Base-by-base conservation (phyloP, 2,797 vertebrate species). In the Oryzias sinensis region DNA sequence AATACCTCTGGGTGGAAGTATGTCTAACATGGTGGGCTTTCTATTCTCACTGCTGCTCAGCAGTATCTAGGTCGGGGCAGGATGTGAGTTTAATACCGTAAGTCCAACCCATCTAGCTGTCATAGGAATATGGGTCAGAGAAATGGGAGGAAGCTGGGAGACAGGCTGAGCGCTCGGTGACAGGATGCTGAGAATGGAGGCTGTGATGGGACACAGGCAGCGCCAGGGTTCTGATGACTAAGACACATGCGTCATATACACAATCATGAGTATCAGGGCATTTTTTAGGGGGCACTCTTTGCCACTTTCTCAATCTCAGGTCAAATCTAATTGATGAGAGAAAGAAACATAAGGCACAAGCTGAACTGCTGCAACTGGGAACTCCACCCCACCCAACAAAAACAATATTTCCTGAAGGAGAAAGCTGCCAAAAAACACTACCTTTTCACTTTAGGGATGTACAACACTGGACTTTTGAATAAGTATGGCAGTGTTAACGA, bases 291-390 rank as follows among this genome's bases (percentile, higher is more conserved):
- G 71, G 65, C 57, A 61, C 56, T 79, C 65, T 65, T 82, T 68
- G 70, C 77, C 69, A 59, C 66, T 73, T 62, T 58, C 64, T 84
- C 70, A 75, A 84, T 60, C 65, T 82, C 53, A 46, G 68, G 68
- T 91, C 74, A 86, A 90, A 90, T 86, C 80, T 83, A 81, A 88
- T 86, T 85, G 79, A 81, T 88, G 83, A 83, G 72, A 86, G 74
- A 91, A 89, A 89, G 75, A 90, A 92, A 91, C 88, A 89, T 92
- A 93, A 93, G 92, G 92, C 92, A 93, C 92, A 87, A 90, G 86
- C 85, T 87, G 76, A 89, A 87, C 81, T 72, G 83, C 83, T 87
- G 82, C 69, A 82, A 86, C 76, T 69, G 76, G 82, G 76, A 83
- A 84, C 71, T 68, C 73, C 72, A 76, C 58, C 72, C 73, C 51